Conservation (phyloP, 2,888 invertebrate species). For the Embidobia sp. region DNA sequence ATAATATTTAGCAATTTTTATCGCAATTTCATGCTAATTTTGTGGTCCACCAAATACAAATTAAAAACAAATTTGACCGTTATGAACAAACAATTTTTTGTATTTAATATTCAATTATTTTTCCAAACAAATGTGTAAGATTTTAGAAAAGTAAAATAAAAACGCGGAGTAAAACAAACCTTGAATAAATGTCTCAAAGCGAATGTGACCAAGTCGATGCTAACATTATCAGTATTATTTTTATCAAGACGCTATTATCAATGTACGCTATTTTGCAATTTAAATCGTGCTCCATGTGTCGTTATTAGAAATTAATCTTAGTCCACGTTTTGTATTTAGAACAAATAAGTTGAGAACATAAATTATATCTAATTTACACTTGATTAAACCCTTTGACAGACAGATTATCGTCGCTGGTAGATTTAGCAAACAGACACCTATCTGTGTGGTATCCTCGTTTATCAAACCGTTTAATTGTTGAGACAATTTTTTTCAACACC, state of each 20-base stretch:
- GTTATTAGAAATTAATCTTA: conserved; percentile 28
- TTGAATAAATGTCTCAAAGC: conserved; percentile 1
- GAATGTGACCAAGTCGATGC: conserved; percentile 2
- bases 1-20: too few relatives aligned
- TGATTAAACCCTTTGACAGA: conserved; percentile 24
- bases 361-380: conserved; percentile 25
- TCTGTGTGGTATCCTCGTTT: conserved; percentile 11
- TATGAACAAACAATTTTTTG: too few relatives aligned
- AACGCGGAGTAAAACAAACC: not conserved
- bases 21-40: too few relatives aligned
- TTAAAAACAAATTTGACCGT: too few relatives aligned
- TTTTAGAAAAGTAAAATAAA: too few relatives aligned
- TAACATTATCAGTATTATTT: conserved; percentile 34
- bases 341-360: not conserved
- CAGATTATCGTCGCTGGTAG: conserved; percentile 10
- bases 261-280: conserved; percentile 35
- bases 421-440: conserved; percentile 16
- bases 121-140: too few relatives aligned
- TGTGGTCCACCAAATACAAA: too few relatives aligned
- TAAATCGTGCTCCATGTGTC: conserved; percentile 2
- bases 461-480: conserved; percentile 37
- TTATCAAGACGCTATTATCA: conserved; percentile 30
- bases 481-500: too few relatives aligned
- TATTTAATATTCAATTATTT: too few relatives aligned
- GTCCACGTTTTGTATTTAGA: conserved; percentile 1